Percentiles rank a stretch among this genome's conserved stretches.
phyloP scores from a whole-genome alignment of 2,113 vertebrate genomes.

The Prionailurus viverrinus region DNA sequence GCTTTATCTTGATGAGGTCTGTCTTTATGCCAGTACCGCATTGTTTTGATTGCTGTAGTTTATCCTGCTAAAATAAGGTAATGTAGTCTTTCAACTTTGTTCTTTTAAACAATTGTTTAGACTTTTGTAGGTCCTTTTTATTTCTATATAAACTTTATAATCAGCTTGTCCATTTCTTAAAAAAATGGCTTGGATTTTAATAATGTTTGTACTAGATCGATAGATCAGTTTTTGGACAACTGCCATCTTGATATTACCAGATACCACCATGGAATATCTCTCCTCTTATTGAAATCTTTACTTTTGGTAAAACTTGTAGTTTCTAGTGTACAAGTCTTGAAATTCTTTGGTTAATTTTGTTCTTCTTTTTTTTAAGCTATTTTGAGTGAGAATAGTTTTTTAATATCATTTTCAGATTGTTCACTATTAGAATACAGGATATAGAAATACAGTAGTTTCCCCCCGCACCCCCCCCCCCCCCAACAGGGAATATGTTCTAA shows the following conservation, averaged over 20 bases:
- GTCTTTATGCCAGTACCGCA: neutral
- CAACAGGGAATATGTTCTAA: neutral
- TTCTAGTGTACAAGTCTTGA: neutral
- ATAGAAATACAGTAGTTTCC: neutral
- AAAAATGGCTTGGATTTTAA: neutral
- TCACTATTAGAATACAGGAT: neutral
- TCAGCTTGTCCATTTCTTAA: neutral
- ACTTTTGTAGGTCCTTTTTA: neutral
- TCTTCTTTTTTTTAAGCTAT: neutral
- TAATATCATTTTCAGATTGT: neutral
- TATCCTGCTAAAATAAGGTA: neutral
- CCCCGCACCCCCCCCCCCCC: neutral
- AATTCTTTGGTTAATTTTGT: neutral
- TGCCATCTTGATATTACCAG: neutral
- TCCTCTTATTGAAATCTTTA: neutral
- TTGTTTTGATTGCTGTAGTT: neutral
- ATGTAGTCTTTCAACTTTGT: neutral
- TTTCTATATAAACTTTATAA: neutral
- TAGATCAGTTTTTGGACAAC: neutral
- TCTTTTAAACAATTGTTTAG: slow-evolving; percentile 5
- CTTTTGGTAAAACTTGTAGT: neutral
- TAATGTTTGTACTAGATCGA: neutral
- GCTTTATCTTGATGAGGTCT: neutral
- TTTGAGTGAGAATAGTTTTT: neutral
- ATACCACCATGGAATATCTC: neutral